phyloP scores from a whole-genome alignment of 92 coral and sea anemone genomes.

The Epizoanthus fatuus region DNA sequence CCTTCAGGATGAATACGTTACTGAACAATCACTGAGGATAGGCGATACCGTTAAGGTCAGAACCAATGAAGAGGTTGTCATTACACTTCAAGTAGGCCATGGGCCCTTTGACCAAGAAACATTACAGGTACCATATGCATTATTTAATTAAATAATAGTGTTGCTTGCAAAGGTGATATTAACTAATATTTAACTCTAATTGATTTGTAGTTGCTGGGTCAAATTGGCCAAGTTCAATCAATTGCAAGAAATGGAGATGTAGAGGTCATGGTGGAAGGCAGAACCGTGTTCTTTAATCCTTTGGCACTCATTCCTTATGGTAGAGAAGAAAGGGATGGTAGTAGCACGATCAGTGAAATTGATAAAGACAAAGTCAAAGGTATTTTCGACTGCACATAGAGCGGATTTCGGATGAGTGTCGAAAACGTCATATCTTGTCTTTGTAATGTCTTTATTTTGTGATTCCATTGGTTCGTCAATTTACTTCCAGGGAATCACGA shows the following conservation, averaged over 20 bases:
- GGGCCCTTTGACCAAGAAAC: neutral
- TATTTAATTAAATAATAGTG: too few relatives aligned
- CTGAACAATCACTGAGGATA: neutral
- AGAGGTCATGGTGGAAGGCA: slow-evolving; percentile 20
- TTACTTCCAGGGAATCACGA: too few relatives aligned
- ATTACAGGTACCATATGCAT: neutral
- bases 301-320: neutral
- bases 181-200: neutral
- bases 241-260: slow-evolving; percentile 23
- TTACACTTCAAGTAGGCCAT: slow-evolving; percentile 1
- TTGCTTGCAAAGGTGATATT: neutral
- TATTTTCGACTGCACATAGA: neutral
- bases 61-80: neutral
- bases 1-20: neutral
- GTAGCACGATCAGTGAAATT: neutral
- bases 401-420: too few relatives aligned
- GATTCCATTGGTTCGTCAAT: too few relatives aligned
- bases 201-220: neutral
- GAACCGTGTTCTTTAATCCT: neutral
- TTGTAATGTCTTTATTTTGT: too few relatives aligned
- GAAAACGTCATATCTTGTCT: too few relatives aligned
- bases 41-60: slow-evolving; percentile 5
- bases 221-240: slow-evolving; percentile 6
- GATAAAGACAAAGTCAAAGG: slow-evolving; percentile 9
- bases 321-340: neutral